Evolutionary conservation across 2,113 vertebrate species (phyloP), one percentile per base, ranked within the genome.

Genomic region (Pseudolaguvia tuberculata): DNA sequence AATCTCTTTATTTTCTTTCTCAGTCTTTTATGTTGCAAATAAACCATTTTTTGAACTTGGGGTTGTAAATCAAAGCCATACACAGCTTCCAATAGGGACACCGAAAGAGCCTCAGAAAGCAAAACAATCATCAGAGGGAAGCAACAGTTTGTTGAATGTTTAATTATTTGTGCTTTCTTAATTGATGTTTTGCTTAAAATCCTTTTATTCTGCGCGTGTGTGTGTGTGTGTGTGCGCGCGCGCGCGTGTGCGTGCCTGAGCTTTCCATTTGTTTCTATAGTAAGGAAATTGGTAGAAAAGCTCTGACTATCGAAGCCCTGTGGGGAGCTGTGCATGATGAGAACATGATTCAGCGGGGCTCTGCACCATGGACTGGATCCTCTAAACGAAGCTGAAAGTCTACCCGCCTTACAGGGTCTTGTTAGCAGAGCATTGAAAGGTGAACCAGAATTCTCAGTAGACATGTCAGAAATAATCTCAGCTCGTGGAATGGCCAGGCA

Each of bases 401-500:
- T 56, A 4, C n/a, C 31, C 25, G 42, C 53, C 42, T 23, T 50
- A 51, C 25, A 31, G 7, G 31, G 53, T 80, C 79, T 80, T 80
- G 75, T 80, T 73, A 75, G 75, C 71, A 66, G 71, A 58, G 58
- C 58, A 61, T 27, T 52, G 75, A 69, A 80, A 74, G 75, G 72
- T 77, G 79, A 73, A 72, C 70, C 51, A 51, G 62, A 67, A 52
- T 47, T 80, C 68, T 78, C 79, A 14, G 35, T 67, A 80, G 76
- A 52, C 62, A 42, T 80, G 79, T 80, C 71, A 66, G 27, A 78
- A 77, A 74, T 74, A 75, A 78, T 80, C 58, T 66, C 51, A 35
- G 68, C 45, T 73, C 66, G 75, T 80, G 71, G 70, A 52, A 15
- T 45, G 55, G 71, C 71, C 52, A 51, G 47, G 35, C 58, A 12